phyloP scores from a whole-genome alignment of 2,797 vertebrate species.

The Denticeps clupeoides region DNA sequence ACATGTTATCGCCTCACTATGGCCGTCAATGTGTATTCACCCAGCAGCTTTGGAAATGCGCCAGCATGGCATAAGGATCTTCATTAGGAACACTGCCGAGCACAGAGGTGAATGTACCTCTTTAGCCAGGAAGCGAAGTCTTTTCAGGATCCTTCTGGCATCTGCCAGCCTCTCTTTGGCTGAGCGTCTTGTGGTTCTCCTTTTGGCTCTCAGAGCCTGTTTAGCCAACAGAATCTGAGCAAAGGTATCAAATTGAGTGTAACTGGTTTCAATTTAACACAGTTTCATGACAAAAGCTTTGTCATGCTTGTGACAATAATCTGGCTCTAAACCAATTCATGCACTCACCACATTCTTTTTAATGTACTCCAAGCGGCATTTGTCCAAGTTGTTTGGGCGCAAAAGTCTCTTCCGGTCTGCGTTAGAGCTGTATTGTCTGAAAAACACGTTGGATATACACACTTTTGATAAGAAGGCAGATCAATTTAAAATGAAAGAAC shows the following conservation, averaged over 20 bases:
- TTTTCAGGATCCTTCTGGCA: slow-evolving; percentile 62
- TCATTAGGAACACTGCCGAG: not conserved
- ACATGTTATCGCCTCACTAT: too few species aligned
- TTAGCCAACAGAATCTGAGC: slow-evolving; percentile 66
- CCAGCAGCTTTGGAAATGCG: not conserved
- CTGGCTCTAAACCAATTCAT: too few species aligned
- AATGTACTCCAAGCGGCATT: slow-evolving; percentile 63
- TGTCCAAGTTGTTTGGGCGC: slow-evolving; percentile 75
- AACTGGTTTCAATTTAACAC: too few species aligned
- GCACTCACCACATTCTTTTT: slow-evolving; percentile 68
- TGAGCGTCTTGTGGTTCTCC: slow-evolving; percentile 49
- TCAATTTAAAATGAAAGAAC: too few species aligned
- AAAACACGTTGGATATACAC: too few species aligned
- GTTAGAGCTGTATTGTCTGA: slow-evolving; percentile 68
- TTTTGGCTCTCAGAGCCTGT: slow-evolving; percentile 57
- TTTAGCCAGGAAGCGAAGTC: slow-evolving; percentile 62
- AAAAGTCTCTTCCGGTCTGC: slow-evolving; percentile 62
- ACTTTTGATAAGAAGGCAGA: too few species aligned
- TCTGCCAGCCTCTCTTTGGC: slow-evolving; percentile 63
- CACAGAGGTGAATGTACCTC: slow-evolving; percentile 58
- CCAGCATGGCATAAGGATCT: not conserved
- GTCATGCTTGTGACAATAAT: not conserved
- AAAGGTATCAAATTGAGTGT: too few species aligned
- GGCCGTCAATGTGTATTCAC: too few species aligned
- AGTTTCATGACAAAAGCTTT: not conserved